These are phyloP conservation scores for Ctenicera cuprea DNA, from an alignment of 2,888 invertebrate species.

Conservation along the genomic window DNA sequence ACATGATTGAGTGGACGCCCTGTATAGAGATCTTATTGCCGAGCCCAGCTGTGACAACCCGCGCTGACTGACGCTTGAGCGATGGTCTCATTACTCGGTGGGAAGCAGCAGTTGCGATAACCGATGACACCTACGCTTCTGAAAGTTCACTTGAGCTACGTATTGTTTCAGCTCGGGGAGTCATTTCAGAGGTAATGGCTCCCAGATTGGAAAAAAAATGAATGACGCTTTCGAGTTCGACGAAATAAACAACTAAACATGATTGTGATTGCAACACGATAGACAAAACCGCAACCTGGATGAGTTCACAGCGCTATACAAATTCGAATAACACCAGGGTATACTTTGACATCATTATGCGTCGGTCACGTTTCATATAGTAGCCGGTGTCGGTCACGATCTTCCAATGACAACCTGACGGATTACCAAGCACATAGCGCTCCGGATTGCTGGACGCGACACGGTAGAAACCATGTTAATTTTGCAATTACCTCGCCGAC, in stretches of 20 bases:
- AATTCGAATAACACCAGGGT: conserved; percentile 65
- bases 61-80: conserved; percentile 64
- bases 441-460: conserved; percentile 53
- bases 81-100: conserved; percentile 66
- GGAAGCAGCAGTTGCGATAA: conserved; percentile 62
- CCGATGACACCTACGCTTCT: conserved; percentile 59
- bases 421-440: conserved; percentile 56
- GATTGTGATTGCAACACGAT: conserved; percentile 58
- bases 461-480: conserved; percentile 63
- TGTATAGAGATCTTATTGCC: conserved; percentile 62
- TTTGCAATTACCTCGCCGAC: conserved; percentile 67
- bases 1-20: conserved; percentile 64
- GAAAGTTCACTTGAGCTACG: conserved; percentile 38
- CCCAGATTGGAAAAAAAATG: conserved; percentile 41
- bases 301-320: conserved; percentile 57
- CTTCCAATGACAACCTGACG: conserved; percentile 65
- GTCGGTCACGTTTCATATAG: conserved; percentile 71
- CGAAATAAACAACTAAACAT: conserved; percentile 28
- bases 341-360: conserved; percentile 71
- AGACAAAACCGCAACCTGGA: conserved; percentile 64
- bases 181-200: conserved; percentile 49
- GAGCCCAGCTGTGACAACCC: conserved; percentile 60
- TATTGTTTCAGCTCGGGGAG: conserved; percentile 49
- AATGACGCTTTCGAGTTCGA: conserved; percentile 3
- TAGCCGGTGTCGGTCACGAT: conserved; percentile 71